Base-by-base conservation (phyloP, 2,113 vertebrate genomes). In the Notarius lentiginosus region DNA sequence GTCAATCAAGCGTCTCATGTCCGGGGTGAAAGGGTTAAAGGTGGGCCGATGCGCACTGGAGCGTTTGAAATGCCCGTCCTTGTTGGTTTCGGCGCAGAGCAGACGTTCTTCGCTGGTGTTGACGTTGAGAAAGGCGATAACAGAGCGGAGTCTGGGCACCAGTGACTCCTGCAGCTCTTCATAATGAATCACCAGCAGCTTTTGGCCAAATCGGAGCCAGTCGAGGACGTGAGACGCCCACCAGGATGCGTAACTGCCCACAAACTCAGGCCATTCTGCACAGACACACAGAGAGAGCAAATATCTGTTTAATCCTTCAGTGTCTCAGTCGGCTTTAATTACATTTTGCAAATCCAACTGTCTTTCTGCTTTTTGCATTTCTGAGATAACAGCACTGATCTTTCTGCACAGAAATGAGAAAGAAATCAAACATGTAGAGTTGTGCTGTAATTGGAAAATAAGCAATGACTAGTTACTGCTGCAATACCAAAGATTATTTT, bases 211-310 rank as follows among this genome's bases (percentile, higher is more conserved):
- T 58, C 92, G 96, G 5, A 97, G 94, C 97, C 97, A 97, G 92
- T 97, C 96, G 51, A 97, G 91, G 1, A 96, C 96, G 0, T 97
- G 97, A 0, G 97, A 97, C 0, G 96, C 96, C 97, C 97, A 97
- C 97, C 97, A 97, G 0, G 97, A 96, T 0, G 96, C 95, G 0
- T 97, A 97, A 92, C 95, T 96, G 90, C 92, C 95, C 30, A 97
- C 97, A 0, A 97, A 97, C 18, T 97, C 97, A 0, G 97, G 96
- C 97, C 97, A 97, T 65, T 97, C 97, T 97, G 82, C 56, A 55
- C 61, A 77, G 4, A 70, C 27, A 41, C 66, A 81, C 11, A 83
- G 5, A 87, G 0, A 80, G 8, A 63, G 24, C 70, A 60, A 76
- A 51, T 47, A 65, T 27, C 27, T 18, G 5, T 77, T 63, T 47